These are phyloP conservation scores for Emmelina monodactyla DNA, from an alignment of 2,888 invertebrate genomes.

Conservation along the genomic window DNA sequence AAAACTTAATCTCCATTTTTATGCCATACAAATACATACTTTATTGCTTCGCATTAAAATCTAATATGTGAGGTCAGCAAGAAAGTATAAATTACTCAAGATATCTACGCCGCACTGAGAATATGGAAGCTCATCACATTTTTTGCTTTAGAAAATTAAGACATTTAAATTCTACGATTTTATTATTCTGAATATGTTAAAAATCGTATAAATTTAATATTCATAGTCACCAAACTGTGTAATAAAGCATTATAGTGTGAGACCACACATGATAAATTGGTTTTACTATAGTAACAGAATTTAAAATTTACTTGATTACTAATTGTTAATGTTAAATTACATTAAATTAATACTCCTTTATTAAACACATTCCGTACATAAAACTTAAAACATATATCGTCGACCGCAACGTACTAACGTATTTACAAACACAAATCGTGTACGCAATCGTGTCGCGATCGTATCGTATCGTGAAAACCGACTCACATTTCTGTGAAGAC, in stretches of 20 bases:
- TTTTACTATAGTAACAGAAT: no score
- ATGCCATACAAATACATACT: neutral
- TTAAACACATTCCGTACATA: no score
- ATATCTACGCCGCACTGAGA: constrained; percentile 27
- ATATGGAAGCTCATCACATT: constrained; percentile 37
- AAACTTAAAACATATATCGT: no score
- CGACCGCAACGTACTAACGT: no score
- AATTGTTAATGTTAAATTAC: no score
- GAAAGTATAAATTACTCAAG: constrained; percentile 31
- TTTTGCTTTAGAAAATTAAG: constrained; percentile 23
- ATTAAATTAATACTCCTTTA: no score
- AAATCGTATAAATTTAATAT: no score
- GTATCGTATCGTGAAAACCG: constrained; percentile 27
- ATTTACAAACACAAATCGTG: constrained; percentile 1
- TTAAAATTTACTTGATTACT: no score
- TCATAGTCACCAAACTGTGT: no score
- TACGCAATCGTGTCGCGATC: constrained; percentile 22
- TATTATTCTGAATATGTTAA: neutral
- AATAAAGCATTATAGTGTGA: no score
- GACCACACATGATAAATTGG: no score
- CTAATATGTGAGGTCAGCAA: constrained; percentile 7
- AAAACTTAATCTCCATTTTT: neutral
- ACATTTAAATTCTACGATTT: neutral
- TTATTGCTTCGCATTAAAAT: neutral
- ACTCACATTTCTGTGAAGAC: constrained; percentile 30